Evolutionary conservation across 37 sponge, comb jelly and placozoan species (phyloP).

Genomic region (Oscarella lobularis): DNA sequence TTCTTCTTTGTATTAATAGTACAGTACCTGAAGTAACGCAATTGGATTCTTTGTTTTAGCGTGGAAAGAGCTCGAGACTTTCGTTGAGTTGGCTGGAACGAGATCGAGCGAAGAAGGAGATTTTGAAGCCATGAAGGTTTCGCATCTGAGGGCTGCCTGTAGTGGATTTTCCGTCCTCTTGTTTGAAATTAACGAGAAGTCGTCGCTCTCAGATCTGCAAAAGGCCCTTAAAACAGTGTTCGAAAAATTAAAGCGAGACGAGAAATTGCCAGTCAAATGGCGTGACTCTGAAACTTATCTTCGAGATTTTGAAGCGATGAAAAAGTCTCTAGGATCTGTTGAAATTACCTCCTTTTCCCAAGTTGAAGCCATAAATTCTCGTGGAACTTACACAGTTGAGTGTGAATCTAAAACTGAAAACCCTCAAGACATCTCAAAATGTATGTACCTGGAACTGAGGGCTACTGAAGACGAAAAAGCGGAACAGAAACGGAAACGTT

Average conservation of each 20-base stretch:
- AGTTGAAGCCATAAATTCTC: background rate
- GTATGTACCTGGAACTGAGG: background rate
- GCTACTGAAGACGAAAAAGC: background rate
- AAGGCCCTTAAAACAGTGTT: background rate
- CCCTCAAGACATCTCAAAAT: background rate
- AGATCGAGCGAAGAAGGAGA: background rate
- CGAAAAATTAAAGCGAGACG: background rate
- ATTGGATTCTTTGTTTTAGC: too few species aligned
- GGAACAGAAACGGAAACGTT: background rate
- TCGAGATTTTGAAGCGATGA: background rate
- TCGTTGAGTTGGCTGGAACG: background rate
- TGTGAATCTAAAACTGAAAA: too few species aligned
- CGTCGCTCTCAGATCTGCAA: background rate
- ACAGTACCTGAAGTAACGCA: too few species aligned
- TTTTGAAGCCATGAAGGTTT: background rate
- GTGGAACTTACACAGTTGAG: background rate
- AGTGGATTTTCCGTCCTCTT: background rate
- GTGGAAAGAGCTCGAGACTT: conserved; percentile 7
- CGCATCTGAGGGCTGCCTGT: background rate
- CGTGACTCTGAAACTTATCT: background rate
- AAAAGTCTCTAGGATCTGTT: background rate
- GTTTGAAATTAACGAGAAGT: background rate
- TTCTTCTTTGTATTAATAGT: too few species aligned
- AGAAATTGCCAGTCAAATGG: background rate
- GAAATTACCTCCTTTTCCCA: background rate